These are phyloP conservation scores for Alligator mississippiensis DNA, from an alignment of 2,113 vertebrate species.

Conservation along the genomic window DNA sequence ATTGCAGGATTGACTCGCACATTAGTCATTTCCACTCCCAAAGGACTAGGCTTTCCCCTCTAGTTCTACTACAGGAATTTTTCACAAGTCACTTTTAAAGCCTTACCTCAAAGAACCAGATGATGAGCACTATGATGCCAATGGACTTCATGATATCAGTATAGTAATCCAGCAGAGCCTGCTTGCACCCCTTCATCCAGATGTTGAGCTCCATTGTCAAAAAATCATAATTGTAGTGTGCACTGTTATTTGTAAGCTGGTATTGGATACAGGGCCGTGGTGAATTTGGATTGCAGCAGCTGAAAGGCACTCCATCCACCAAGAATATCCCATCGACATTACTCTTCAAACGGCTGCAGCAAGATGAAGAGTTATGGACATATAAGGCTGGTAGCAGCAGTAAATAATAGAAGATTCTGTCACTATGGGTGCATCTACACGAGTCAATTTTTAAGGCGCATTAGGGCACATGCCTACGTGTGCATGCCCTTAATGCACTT, in stretches of 20 bases:
- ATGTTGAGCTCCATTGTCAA: conserved; percentile 86
- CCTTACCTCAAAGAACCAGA: conserved; percentile 89
- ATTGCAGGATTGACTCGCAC: neutral
- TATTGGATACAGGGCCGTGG: conserved; percentile 89
- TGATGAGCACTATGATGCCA: conserved; percentile 82
- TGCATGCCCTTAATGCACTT: too few relatives aligned
- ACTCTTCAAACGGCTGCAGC: conserved; percentile 83
- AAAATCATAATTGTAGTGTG: conserved; percentile 89
- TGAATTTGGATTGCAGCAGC: conserved; percentile 88
- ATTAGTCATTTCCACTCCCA: neutral
- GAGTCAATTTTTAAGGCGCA: too few relatives aligned
- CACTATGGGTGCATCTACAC: neutral
- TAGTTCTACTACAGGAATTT: neutral
- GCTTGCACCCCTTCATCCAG: conserved; percentile 86
- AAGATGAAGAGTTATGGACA: neutral
- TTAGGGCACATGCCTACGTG: too few relatives aligned
- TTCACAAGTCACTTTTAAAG: neutral
- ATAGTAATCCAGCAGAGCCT: conserved; percentile 87
- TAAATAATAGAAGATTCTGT: neutral
- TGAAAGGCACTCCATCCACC: conserved; percentile 88
- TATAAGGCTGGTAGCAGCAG: neutral
- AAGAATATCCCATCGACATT: conserved; percentile 87
- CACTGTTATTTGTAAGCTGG: conserved; percentile 87
- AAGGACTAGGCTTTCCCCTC: neutral
- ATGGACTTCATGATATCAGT: conserved; percentile 84